Evolutionary conservation across 2,888 invertebrate genomes (phyloP), one percentile per base, ranked within the genome.

Genomic region (Linnaemya vulpina): DNA sequence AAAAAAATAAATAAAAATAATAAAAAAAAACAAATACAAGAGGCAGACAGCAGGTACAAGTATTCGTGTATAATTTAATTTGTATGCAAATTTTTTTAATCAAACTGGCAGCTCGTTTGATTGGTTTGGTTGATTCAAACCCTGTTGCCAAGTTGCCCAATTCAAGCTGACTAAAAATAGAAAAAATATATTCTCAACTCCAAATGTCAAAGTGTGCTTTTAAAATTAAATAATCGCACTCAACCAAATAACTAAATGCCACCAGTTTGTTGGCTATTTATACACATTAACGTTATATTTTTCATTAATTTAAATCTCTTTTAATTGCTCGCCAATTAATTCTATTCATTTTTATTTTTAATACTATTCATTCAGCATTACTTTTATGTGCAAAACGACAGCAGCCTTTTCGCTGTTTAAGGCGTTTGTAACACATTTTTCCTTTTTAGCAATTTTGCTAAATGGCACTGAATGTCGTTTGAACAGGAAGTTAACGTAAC

Each of bases 191-290:
- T 38, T 49, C 49, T 62, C n/a, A 62, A 38, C 49, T 62, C 22
- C n/a, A 81, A 85, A 85, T 85, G 85, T 82, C 85, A 82, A 82
- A 84, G 84, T 84, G 53, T 84, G 79, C 71, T 51, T 67, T 75
- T 38, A 10, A 51, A 51, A 38, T 49, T 5, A 68, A 30, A 40
- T 43, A 71, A 38, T 40, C 46, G 13, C 43, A 46, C 20, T 40
- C 13, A 68, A 38, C 7, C n/a, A 55, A 55, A 35, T 76, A 68
- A 53, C 11, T 22, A 55, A 55, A 35, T 76, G 55, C 53, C 17
- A 76, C 17, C 53, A 75, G 51, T 63, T 62, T 25, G 9, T 75
- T 63, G 25, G 49, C 40, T 51, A 22, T 60, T 46, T 55, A 38
- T 67, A n/a, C 30, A 20, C 38, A 20, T 40, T 30, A 43, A 9